A percentile compares a stretch with the other conserved stretches of the same genome.
Evolutionary conservation across 2,113 vertebrate species (phyloP).

Genomic region (Colaptes auratus): DNA sequence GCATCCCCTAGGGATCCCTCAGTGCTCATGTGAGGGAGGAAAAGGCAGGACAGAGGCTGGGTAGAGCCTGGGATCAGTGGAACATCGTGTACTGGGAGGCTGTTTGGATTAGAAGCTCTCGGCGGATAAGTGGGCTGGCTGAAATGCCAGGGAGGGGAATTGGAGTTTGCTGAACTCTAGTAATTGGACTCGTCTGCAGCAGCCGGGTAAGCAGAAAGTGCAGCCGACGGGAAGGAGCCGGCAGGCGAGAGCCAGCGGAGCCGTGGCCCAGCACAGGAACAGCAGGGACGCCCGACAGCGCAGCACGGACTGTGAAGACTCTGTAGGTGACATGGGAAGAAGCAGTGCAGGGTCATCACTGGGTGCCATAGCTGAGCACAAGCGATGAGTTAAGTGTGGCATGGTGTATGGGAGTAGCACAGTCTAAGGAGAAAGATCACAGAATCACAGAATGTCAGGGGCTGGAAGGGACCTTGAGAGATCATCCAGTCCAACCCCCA

Average conservation of each 20-base stretch:
- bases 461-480: too few relatives aligned
- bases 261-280: neutral
- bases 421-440: neutral
- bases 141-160: conserved; percentile 55
- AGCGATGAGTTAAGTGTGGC: neutral
- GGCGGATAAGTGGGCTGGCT: conserved; percentile 24
- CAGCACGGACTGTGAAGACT: fast-evolving
- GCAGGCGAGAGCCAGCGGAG: neutral
- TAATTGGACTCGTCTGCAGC: conserved; percentile 28
- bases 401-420: fast-evolving
- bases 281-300: neutral
- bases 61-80: conserved; percentile 7
- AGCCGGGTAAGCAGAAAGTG: neutral
- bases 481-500: too few relatives aligned
- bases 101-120: conserved; percentile 63
- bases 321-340: neutral
- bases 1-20: neutral
- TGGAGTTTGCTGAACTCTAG: conserved; percentile 53
- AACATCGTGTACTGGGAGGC: conserved; percentile 55
- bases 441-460: too few relatives aligned
- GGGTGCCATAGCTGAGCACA: neutral
- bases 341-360: fast-evolving
- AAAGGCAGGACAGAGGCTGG: neutral
- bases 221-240: neutral
- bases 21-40: neutral